These are phyloP conservation scores for Yasuhikotakia modesta DNA, from an alignment of 2,797 vertebrate species.

Conservation along the genomic window DNA sequence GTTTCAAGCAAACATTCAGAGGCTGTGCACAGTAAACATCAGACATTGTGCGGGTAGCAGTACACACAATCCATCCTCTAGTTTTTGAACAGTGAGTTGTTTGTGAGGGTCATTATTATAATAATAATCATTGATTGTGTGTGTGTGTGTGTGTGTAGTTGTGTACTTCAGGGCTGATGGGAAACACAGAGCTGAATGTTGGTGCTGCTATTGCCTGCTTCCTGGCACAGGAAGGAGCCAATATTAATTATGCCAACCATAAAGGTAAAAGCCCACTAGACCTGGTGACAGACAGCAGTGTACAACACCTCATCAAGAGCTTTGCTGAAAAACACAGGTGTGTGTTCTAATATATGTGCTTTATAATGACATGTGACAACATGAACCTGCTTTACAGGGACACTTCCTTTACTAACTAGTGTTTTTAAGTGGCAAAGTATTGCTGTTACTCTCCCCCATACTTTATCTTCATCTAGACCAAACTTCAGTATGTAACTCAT, in stretches of 20 bases:
- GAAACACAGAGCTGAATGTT: slow-evolving; percentile 83
- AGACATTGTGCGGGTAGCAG: too few relatives aligned
- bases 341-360: slow-evolving; percentile 19
- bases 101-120: not conserved
- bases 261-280: slow-evolving; percentile 92
- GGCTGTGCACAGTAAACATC: too few relatives aligned
- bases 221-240: slow-evolving; percentile 90
- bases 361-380: slow-evolving; percentile 60
- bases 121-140: not conserved
- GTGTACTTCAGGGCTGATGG: slow-evolving; percentile 85
- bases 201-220: slow-evolving; percentile 89
- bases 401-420: too few relatives aligned
- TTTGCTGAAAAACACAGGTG: slow-evolving; percentile 95
- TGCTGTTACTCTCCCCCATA: too few relatives aligned
- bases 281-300: slow-evolving; percentile 81
- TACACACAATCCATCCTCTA: too few relatives aligned
- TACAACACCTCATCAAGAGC: slow-evolving; percentile 86
- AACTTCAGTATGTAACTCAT: too few relatives aligned
- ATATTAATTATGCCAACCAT: slow-evolving; percentile 93
- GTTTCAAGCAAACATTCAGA: too few relatives aligned
- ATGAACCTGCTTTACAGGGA: too few relatives aligned
- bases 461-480: too few relatives aligned
- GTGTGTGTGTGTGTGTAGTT: slow-evolving; percentile 72
- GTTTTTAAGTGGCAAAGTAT: too few relatives aligned
- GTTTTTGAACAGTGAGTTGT: not conserved